Conservation (phyloP, 1,140 invertebrate genomes). For the Drosophila subpulchrella region DNA sequence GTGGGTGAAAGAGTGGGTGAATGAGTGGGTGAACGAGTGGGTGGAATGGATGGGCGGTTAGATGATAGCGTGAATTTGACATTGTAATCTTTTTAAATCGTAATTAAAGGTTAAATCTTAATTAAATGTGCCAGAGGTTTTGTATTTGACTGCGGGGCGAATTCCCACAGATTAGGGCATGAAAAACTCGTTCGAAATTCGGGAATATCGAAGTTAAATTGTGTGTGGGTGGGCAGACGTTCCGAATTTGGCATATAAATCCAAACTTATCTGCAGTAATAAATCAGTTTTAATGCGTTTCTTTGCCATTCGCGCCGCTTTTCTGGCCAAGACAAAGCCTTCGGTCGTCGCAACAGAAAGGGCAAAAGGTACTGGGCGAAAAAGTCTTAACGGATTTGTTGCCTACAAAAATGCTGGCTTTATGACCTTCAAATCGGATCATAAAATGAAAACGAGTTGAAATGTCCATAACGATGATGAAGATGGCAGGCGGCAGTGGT, state of each 20-base stretch:
- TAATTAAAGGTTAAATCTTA: constrained; percentile 80
- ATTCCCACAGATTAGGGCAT: constrained; percentile 25
- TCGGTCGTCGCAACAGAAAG: neutral
- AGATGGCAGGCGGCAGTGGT: constrained; percentile 7
- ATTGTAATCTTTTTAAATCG: constrained; percentile 77
- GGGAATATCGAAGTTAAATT: neutral
- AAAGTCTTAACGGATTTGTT: constrained; percentile 39
- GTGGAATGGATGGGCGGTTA: neutral
- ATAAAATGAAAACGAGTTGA: constrained; percentile 49
- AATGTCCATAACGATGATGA: constrained; percentile 31
- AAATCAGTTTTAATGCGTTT: constrained; percentile 79
- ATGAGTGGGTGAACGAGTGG: neutral
- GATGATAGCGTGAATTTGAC: constrained; percentile 57
- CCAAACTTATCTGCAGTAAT: constrained; percentile 75
- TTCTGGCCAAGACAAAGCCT: constrained; percentile 41
- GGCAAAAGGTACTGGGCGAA: constrained; percentile 1
- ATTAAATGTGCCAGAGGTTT: constrained; percentile 61
- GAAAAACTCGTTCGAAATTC: neutral
- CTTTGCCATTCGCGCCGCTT: constrained; percentile 43
- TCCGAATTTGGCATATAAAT: constrained; percentile 66
- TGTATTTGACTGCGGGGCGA: constrained; percentile 24
- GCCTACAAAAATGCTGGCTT: constrained; percentile 27
- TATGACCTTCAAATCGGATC: constrained; percentile 45
- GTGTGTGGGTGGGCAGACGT: constrained; percentile 9
- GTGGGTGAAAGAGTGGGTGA: neutral